A percentile compares a stretch with the other conserved stretches of the same genome.
Evolutionary conservation across 2,888 invertebrate genomes (phyloP).

Genomic region (Zhuqinia jingwanae): DNA sequence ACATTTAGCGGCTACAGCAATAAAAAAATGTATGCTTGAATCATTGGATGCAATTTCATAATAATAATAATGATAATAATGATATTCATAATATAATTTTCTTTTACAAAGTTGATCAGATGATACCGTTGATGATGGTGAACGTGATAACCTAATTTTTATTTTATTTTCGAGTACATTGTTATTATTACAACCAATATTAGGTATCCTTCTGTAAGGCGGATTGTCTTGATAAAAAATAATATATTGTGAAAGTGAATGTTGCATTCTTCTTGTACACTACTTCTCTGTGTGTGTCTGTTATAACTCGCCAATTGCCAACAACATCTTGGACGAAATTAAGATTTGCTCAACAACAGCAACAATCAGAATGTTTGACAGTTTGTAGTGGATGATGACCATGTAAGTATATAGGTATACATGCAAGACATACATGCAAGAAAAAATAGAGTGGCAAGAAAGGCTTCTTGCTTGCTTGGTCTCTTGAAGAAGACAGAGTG

Average conservation of each 20-base stretch:
- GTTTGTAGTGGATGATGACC: constrained; percentile 35
- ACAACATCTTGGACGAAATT: not conserved
- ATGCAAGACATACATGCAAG: not conserved
- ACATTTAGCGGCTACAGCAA: not conserved
- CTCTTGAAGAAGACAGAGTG: not conserved
- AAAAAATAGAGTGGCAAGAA: not conserved
- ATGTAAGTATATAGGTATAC: not conserved
- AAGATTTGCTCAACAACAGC: constrained; percentile 6
- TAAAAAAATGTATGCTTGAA: not conserved
- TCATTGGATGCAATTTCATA: not conserved
- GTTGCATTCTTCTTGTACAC: constrained; percentile 13
- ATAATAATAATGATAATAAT: not conserved
- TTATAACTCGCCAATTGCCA: not conserved
- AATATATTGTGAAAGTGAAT: constrained; percentile 51
- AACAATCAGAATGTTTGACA: constrained; percentile 18
- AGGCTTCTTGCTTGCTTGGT: not conserved
- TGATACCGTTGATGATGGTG: constrained; percentile 1
- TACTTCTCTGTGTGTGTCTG: too few species aligned
- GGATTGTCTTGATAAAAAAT: too few species aligned
- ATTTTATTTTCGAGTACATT: not conserved
- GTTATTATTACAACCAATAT: not conserved
- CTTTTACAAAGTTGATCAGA: not conserved
- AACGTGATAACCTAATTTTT: constrained; percentile 53
- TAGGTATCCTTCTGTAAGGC: too few species aligned
- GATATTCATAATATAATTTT: not conserved